Conservation (phyloP, 2,113 vertebrate species). For the Acinonyx jubatus region DNA sequence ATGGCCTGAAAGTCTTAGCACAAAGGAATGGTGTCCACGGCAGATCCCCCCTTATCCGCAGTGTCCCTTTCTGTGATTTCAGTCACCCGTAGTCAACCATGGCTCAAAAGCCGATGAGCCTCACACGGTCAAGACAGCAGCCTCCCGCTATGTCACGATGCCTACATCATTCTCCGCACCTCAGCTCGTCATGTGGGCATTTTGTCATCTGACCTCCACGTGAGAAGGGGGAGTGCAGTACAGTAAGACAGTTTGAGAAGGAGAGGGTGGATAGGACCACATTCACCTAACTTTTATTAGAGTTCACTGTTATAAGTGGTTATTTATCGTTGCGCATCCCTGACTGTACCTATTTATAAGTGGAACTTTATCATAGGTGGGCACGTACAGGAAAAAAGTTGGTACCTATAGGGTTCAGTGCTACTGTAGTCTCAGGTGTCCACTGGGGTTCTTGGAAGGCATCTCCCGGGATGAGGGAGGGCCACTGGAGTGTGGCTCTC, state of each 20-base stretch:
- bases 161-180: neutral
- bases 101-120: neutral
- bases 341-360: neutral
- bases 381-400: neutral
- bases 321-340: neutral
- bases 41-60: neutral
- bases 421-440: too few relatives aligned
- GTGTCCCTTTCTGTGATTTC: neutral
- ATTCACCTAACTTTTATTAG: neutral
- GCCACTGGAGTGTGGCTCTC: neutral
- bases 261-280: neutral
- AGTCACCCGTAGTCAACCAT: neutral
- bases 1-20: neutral
- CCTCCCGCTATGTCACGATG: fast-evolving
- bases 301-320: neutral
- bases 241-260: neutral
- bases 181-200: neutral
- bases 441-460: neutral
- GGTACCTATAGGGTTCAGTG: neutral
- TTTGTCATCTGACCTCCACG: neutral
- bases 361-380: neutral
- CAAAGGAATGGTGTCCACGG: neutral
- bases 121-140: neutral
- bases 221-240: neutral
- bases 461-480: neutral